phyloP scores from a whole-genome alignment of 2,888 invertebrate genomes.

The Pherbina coryleti region DNA sequence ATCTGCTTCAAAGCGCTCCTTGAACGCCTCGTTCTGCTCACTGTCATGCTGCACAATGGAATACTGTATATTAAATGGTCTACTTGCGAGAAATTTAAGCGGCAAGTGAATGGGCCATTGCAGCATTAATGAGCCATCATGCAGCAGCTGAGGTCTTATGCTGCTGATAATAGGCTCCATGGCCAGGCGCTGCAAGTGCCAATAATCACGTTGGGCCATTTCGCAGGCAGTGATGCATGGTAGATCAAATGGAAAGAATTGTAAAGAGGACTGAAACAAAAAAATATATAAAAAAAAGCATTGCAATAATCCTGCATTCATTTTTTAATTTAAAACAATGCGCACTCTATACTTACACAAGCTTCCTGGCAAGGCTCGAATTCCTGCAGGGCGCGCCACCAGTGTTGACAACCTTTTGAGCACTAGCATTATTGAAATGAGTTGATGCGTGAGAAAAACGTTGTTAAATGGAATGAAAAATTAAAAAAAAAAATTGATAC shows the following conservation, averaged over 20 bases:
- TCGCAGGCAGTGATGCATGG: constrained; percentile 66
- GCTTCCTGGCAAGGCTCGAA: constrained; percentile 82
- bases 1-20: neutral
- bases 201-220: constrained; percentile 60
- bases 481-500: neutral
- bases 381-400: constrained; percentile 77
- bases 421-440: constrained; percentile 81
- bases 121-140: constrained; percentile 52
- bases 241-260: constrained; percentile 61
- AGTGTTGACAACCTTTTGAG: constrained; percentile 81
- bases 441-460: no score
- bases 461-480: neutral
- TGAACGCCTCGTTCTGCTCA: neutral
- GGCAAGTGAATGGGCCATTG: constrained; percentile 60
- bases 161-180: constrained; percentile 51
- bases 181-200: constrained; percentile 57
- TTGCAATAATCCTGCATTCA: neutral
- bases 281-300: constrained; percentile 3
- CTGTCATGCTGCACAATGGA: constrained; percentile 48
- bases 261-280: constrained; percentile 53
- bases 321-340: neutral
- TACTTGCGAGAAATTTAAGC: constrained; percentile 56
- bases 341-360: constrained; percentile 80
- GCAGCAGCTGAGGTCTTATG: constrained; percentile 53
- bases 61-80: constrained; percentile 63